Evolutionary conservation across 2,797 vertebrate genomes (phyloP), one percentile per base, ranked within the genome.

Genomic region (Leontocebus nigricollis): DNA sequence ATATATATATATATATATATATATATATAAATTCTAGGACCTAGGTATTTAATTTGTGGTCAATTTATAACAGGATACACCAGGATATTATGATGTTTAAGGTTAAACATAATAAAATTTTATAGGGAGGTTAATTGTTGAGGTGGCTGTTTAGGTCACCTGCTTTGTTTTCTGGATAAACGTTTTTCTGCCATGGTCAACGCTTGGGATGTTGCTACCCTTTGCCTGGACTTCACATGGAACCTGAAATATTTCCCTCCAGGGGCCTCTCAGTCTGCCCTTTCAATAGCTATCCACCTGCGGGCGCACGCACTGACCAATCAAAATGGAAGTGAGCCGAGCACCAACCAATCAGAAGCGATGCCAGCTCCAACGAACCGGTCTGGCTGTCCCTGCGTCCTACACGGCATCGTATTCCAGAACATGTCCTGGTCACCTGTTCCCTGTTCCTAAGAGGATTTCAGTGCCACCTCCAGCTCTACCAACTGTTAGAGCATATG

Each of bases 401-500:
- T 44, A 4, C 44, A 7, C 3, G 22, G 64, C 1, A 0, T 26
- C 44, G 83, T 93, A 39, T 50, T 89, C 75, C 27, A 1, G 83
- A 77, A 36, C 27, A 50, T n/a, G 64, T 73, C 48, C 96, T 70
- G 80, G 86, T 80, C 87, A 88, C 83, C 82, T 19, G 12, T 67
- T 92, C n/a, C 2, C 55, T 59, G 41, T 84, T 64, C 33, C 30
- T 59, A 70, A 72, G 83, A 89, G 73, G 90, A 80, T 55, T 95
- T 77, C n/a, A 72, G 85, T 55, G 46, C 93, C 93, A 88, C 97
- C 96, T 90, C 90, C 92, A 7, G 95, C 59, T 86, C 88, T 36
- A 75, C 97, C 98, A 97, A 93, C 97, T 98, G 97, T 86, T 94
- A 82, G 85, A 79, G 80, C 97, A 97, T 97, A 97, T 96, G 97